Evolutionary conservation across 2,888 invertebrate genomes (phyloP).

Genomic region (Coelinius sp.): DNA sequence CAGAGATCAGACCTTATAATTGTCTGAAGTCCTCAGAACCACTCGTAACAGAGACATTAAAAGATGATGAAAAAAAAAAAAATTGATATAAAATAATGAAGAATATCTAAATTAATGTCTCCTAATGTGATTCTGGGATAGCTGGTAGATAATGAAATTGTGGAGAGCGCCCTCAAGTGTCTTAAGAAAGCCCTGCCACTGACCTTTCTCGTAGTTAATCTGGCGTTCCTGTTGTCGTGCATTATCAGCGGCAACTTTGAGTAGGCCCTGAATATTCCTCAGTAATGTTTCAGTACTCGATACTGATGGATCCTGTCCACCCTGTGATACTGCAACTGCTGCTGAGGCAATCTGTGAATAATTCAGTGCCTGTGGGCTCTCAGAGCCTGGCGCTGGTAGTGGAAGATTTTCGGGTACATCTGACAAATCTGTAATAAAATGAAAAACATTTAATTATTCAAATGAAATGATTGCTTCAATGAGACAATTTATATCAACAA

Average conservation of each 20-base stretch:
- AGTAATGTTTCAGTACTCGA: conserved; percentile 95
- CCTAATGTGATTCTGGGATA: conserved; percentile 68
- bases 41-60: not conserved
- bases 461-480: not conserved
- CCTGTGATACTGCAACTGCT: conserved; percentile 74
- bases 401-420: conserved; percentile 82
- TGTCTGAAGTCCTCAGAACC: not conserved
- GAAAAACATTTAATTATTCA: not conserved
- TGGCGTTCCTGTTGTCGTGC: conserved; percentile 96
- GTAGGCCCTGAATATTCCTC: conserved; percentile 94
- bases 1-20: too few species aligned
- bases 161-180: conserved; percentile 69
- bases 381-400: conserved; percentile 73
- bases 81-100: not conserved
- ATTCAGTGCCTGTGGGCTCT: conserved; percentile 81
- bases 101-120: conserved; percentile 56
- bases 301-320: conserved; percentile 76
- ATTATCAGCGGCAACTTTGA: conserved; percentile 98
- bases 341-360: conserved; percentile 83
- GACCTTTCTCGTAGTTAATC: conserved; percentile 97
- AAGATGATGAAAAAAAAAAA: conserved; percentile 2
- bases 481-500: conserved; percentile 32
- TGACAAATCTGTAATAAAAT: conserved; percentile 76
- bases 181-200: conserved; percentile 71
- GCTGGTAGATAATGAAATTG: conserved; percentile 70